phyloP scores from a whole-genome alignment of 2,797 vertebrate species.

The Tiaroga cobitis region DNA sequence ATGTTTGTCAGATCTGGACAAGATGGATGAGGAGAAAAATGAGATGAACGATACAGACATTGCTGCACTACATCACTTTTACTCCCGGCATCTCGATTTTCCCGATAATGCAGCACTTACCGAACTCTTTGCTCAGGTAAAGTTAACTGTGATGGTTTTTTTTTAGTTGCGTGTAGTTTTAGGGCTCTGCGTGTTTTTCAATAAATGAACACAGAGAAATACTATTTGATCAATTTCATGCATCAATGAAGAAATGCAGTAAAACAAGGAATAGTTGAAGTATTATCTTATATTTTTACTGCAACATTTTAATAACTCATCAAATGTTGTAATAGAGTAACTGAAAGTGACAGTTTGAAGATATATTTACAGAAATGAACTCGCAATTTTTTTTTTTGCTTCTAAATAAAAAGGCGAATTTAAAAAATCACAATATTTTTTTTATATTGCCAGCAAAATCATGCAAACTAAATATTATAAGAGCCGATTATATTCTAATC shows the following conservation, averaged over 20 bases:
- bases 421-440: neutral
- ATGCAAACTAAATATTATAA: neutral
- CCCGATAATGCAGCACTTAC: constrained; percentile 85
- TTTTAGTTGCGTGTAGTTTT: too few relatives aligned
- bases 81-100: constrained; percentile 88
- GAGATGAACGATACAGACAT: constrained; percentile 94
- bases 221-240: neutral
- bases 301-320: neutral
- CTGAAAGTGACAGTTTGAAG: neutral
- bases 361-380: neutral
- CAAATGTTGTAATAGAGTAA: neutral
- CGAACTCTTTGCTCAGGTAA: constrained; percentile 94
- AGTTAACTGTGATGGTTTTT: neutral
- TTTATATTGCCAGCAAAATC: neutral
- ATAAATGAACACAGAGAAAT: neutral
- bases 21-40: constrained; percentile 94
- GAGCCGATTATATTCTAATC: neutral
- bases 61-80: constrained; percentile 92
- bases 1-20: constrained; percentile 86
- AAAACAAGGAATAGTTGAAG: neutral
- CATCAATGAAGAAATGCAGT: neutral
- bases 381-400: neutral
- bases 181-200: neutral
- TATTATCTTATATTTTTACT: neutral
- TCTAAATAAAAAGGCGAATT: neutral